Base-by-base conservation (phyloP, 2,888 invertebrate genomes). In the Merodon equestris region DNA sequence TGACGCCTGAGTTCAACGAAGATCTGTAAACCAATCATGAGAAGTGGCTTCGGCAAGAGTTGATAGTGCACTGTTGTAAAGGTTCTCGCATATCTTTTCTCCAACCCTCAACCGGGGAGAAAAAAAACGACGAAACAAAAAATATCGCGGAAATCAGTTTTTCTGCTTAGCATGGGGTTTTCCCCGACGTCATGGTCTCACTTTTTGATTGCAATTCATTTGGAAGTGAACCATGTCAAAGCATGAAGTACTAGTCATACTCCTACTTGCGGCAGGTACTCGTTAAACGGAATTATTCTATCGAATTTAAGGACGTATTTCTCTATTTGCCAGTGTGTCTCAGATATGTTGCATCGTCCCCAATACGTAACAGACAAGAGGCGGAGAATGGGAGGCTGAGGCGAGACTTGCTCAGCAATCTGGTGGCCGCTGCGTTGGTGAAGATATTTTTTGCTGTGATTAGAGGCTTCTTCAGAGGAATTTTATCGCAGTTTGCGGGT, bases 201-300 rank as follows among this genome's bases (percentile, higher is more conserved):
- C 9, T 54, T 17, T 17, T 15, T 15, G 9, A 18, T 18, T 27
- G 7, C 10, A 7, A 47, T 14, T 48, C 47, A 48, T 60, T 60
- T 48, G 17, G 17, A 13, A 19, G 13, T 19, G 13, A 38, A 34
- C 48, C 60, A 60, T 48, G 60, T 36, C 38, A 48, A 48, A 40
- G 48, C 5, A 38, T 50, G 36, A 47, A 38, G 36, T 50, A 14
- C 9, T 38, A 5, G 36, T 50, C 36, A 48, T 60, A 36, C 38
- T 60, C n/a, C 2, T 47, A 5, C 36, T 60, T 9, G 13, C 17
- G 17, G n/a, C 14, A 48, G 38, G 60, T 60, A 48, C n/a, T n/a
- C 12, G 38, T 12, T 38, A 40, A 54, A 12, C 9, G n/a, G 40
- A 27, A n/a, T n/a, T n/a, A n/a, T n/a, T n/a, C n/a, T 7, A 7